Conservation (phyloP, 2,888 invertebrate species). For the Scaptomyza reducta region DNA sequence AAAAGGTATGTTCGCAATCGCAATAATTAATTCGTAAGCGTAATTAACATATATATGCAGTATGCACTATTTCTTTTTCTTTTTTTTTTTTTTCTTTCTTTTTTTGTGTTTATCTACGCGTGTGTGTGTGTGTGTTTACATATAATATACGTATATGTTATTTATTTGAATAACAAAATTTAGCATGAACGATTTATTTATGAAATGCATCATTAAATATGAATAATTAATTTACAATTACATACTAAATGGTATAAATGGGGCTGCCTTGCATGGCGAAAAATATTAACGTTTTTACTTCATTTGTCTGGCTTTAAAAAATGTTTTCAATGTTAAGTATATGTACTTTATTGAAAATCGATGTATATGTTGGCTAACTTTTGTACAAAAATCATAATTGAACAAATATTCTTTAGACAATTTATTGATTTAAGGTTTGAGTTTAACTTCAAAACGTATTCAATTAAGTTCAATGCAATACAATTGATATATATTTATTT, state of each 20-base stretch:
- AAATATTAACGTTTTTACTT: slow-evolving; percentile 10
- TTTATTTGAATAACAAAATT: slow-evolving; percentile 23
- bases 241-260: slow-evolving; percentile 34
- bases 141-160: slow-evolving; percentile 29
- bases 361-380: neutral
- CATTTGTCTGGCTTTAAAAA: neutral
- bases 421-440: neutral
- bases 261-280: slow-evolving; percentile 37
- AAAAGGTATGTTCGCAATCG: slow-evolving; percentile 53
- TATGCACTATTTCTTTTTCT: slow-evolving; percentile 31
- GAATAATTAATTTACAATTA: slow-evolving; percentile 50
- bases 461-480: neutral
- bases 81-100: slow-evolving; percentile 1
- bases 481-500: neutral
- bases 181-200: slow-evolving; percentile 34
- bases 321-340: neutral
- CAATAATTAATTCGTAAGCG: slow-evolving; percentile 52
- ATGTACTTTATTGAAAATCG: neutral
- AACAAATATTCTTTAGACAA: neutral
- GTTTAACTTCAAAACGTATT: neutral
- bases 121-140: slow-evolving; percentile 11
- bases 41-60: slow-evolving; percentile 48
- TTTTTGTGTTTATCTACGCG: neutral
- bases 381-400: neutral
- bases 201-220: slow-evolving; percentile 45